A percentile compares a stretch with the other conserved stretches of the same genome.
phyloP scores from a whole-genome alignment of 1,140 invertebrate genomes.

The Sitobion miscanthi region DNA sequence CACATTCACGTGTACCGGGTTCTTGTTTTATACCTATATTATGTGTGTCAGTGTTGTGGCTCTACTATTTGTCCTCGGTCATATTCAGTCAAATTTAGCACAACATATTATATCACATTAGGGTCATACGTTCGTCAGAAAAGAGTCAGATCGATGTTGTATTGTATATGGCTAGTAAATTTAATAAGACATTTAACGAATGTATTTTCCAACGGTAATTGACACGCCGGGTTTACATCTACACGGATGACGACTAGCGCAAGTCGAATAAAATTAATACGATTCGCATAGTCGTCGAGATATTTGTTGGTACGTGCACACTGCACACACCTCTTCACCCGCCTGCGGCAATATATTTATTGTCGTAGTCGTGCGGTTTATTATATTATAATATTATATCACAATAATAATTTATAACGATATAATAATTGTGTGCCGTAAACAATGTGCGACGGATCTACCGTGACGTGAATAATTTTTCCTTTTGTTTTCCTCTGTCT shows the following conservation, averaged over 20 bases:
- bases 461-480: slow-evolving; percentile 25
- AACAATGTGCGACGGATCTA: background rate
- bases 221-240: background rate
- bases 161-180: too few relatives aligned
- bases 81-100: too few relatives aligned
- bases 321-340: background rate
- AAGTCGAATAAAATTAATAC: background rate
- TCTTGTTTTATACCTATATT: background rate
- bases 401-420: slow-evolving; percentile 6
- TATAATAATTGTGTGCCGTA: background rate
- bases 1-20: background rate
- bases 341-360: background rate
- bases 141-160: background rate
- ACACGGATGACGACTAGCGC: too few relatives aligned
- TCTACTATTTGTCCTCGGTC: background rate
- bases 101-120: background rate
- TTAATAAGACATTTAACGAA: too few relatives aligned
- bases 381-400: background rate
- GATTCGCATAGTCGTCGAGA: background rate
- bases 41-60: too few relatives aligned
- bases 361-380: background rate
- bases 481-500: background rate
- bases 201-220: background rate
- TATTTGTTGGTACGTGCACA: background rate
- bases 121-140: background rate